Evolutionary conservation across 2,888 invertebrate genomes (phyloP), one percentile per base, ranked within the genome.

Genomic region (Plebejus melissa): DNA sequence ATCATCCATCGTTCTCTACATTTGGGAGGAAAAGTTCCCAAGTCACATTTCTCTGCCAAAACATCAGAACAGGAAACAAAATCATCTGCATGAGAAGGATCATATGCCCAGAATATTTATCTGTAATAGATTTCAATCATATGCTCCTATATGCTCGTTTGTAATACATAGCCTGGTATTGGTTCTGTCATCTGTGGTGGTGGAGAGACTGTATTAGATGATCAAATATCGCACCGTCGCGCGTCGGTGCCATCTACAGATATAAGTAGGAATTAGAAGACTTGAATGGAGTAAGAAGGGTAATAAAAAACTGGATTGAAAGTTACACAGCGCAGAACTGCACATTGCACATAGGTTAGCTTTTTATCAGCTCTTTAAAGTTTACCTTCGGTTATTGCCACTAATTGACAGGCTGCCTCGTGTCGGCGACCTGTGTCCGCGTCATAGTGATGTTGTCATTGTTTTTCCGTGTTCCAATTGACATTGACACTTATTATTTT

Each of bases 311-410:
- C 50, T 54, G 50, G 58, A 6, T 22, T 58, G 58, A 22, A 58
- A 58, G 50, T 16, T 22, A 58, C 58, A 58, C 2, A 11, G 46
- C 9, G 9, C 46, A 46, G 46, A 46, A 46, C 58, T 54, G 58
- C 65, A 65, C 32, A 13, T 1, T 65, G 32, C 32, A 28, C 60
- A 28, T 28, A 28, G 22, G 13, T 32, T 11, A 32, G 65, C 4
- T 65, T 65, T 32, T 65, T 65, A 32, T 32, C 13, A 65, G 65
- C 32, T 65, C 60, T 60, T 28, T 32, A 32, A 65, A 65, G 65
- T 65, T 65, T 32, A 60, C 60, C 28, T 60, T 60, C 32, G 65
- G 65, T 65, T 65, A 65, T 65, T 32, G 32, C 32, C 13, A 65
- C 32, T 65, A 13, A 36, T 36, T 36, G 32, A 13, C 65, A 60